Percentiles rank a stretch among this genome's conserved stretches.
These are phyloP conservation scores for Parelbella ahira DNA, from an alignment of 2,888 invertebrate genomes.

Conservation along the genomic window DNA sequence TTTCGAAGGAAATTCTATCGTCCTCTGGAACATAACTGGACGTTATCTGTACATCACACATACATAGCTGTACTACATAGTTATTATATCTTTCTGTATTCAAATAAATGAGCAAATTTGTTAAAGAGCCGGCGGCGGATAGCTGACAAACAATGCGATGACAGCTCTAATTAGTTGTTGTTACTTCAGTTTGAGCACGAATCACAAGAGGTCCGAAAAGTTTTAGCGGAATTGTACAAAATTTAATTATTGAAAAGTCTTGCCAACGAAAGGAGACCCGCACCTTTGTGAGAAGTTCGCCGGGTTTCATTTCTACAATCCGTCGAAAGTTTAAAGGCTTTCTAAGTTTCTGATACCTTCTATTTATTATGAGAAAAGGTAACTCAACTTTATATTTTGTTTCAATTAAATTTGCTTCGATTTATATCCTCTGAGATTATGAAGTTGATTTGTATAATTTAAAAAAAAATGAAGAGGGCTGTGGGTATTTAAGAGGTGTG, in stretches of 20 bases:
- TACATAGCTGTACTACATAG: no score
- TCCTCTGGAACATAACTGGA: no score
- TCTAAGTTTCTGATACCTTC: slow-evolving; percentile 14
- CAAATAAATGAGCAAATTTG: slow-evolving; percentile 13
- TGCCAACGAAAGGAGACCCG: slow-evolving; percentile 9
- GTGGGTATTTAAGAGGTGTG: no score
- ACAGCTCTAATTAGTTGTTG: slow-evolving; percentile 29
- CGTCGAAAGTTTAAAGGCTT: slow-evolving; percentile 17
- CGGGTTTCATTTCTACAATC: slow-evolving; percentile 19
- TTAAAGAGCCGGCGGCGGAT: background rate
- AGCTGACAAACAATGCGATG: slow-evolving; percentile 19
- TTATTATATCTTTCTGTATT: no score
- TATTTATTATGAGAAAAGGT: slow-evolving; percentile 1
- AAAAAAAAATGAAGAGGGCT: no score
- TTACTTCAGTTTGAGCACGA: slow-evolving; percentile 25
- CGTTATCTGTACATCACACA: no score
- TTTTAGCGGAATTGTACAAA: slow-evolving; percentile 17
- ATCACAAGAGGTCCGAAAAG: slow-evolving; percentile 18
- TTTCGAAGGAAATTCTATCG: no score
- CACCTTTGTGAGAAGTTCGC: slow-evolving; percentile 19
- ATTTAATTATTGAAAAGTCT: slow-evolving; percentile 25
- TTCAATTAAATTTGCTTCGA: slow-evolving; percentile 6
- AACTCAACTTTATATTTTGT: background rate
- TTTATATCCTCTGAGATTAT: no score
- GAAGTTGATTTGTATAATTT: no score